Conservation (phyloP, 2,797 vertebrate genomes). For the Poecile montanus region DNA sequence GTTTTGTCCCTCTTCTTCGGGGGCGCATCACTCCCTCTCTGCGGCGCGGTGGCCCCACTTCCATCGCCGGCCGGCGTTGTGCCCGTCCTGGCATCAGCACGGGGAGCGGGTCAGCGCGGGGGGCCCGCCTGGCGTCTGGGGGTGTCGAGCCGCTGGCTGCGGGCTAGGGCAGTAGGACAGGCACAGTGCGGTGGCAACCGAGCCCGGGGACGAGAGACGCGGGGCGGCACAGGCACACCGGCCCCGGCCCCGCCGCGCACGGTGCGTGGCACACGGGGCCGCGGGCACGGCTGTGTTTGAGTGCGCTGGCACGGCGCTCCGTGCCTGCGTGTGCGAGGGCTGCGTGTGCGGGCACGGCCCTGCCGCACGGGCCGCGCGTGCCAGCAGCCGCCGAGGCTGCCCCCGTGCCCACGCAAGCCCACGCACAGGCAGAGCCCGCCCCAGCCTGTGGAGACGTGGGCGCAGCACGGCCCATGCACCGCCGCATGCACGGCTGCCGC, state of each 20-base stretch:
- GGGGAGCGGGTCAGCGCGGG: conserved; percentile 46
- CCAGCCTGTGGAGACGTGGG: neutral
- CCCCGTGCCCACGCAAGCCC: neutral
- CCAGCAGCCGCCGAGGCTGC: neutral
- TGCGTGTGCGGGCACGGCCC: neutral
- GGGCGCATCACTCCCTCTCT: conserved; percentile 53
- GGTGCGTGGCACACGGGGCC: fast-evolving
- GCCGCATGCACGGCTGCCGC: neutral
- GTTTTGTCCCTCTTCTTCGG: conserved; percentile 28
- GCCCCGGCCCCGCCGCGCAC: neutral
- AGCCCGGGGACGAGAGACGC: neutral
- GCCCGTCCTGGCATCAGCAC: conserved; percentile 58
- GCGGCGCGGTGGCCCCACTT: conserved; percentile 29
- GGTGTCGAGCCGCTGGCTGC: conserved; percentile 4
- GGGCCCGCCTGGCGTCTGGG: conserved; percentile 41
- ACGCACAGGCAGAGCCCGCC: neutral
- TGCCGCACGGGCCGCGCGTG: fast-evolving
- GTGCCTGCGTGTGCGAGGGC: neutral
- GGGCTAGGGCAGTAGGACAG: conserved; percentile 47
- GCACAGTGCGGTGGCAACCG: neutral
- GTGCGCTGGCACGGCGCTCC: neutral
- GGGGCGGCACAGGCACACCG: neutral
- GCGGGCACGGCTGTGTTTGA: fast-evolving
- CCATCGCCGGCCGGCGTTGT: conserved; percentile 36
- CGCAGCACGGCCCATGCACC: neutral